Evolutionary conservation across 2,888 invertebrate species (phyloP), one percentile per base, ranked within the genome.

Genomic region (Ephialtes manifestator): DNA sequence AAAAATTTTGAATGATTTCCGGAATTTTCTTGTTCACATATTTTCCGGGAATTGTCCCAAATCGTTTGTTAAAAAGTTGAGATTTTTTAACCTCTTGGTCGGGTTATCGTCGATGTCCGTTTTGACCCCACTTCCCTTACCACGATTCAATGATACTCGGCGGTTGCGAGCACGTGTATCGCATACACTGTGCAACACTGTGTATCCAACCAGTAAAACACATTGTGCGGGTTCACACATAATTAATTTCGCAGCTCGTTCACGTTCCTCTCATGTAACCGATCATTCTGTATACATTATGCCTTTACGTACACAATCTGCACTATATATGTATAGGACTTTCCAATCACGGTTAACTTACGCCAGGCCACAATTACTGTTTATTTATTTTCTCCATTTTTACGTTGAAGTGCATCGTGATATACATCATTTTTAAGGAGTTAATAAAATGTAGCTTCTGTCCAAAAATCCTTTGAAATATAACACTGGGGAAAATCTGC

Each of bases 161-260:
- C 39, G 55, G 53, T 67, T 55, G 53, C 31, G 48, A 13, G 55
- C 8, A 39, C 68, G 68, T 35, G 74, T 65, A 68, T 63, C 48
- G 46, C 68, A 43, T 51, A 28, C n/a, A 79, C 39, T 71, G 71
- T 70, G 68, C 70, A 68, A 81, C 75, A 70, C 43, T 70, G 51
- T 51, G 43, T 60, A 35, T 18, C 60, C 60, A 76, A 83, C 46
- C 71, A 24, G 28, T 71, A 53, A n/a, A 81, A 76, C 46, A 68
- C 60, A 48, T 15, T 35, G 58, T 48, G 63, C 46, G 53, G 58
- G 48, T 83, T 83, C 70, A 79, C 83, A 80, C 80, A 80, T 83
- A 83, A 83, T 80, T 83, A 75, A 83, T 83, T 80, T 83, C 20
- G 43, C 58, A 60, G 28, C 24, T 83, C 48, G 53, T 63, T 46